Evolutionary conservation across 2,888 invertebrate species (phyloP), one percentile per base, ranked within the genome.

Genomic region (Steromphala cineraria): DNA sequence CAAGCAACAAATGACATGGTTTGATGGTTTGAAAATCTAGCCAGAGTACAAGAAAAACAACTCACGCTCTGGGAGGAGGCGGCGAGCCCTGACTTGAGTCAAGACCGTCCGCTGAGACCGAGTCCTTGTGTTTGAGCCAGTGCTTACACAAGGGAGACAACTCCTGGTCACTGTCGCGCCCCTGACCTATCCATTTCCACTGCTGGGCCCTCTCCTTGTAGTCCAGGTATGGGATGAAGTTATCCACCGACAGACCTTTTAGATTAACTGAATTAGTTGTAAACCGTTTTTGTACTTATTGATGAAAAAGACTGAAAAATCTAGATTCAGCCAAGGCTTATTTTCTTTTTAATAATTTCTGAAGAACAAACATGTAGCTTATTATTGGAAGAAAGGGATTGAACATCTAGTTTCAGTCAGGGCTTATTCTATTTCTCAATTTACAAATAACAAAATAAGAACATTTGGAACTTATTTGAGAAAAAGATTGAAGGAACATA

Each of bases 101-200:
- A 19, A 87, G 82, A 28, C 89, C 82, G n/a, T 92, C 87, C 5
- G 86, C 82, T 10, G 82, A 81, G 19, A 85, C 83, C 19, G 91
- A 90, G 75, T 90, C 91, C 81, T 91, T 91, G 80, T 91, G 91
- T 75, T 92, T 91, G 85, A 97, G 94, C 97, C 98, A 98, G 87
- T 96, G 96, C 83, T 96, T 95, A 90, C 96, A 97, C 79, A 98
- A 94, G 3, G 96, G 95, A 5, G 95, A 94, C 17, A 98, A 94
- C 56, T 96, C 95, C 3, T 95, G 95, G 93, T 98, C 98, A 2
- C 97, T 96, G 92, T 98, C 98, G 5, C 98, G 95, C 0, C 98
- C 98, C 7, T 97, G 97, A 1, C 98, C 98, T 83, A 98, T 98
- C 98, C 98, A 98, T 90, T 97, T 96, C 93, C 97, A 97, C 82